Conservation (phyloP, 2,888 invertebrate species). For the Hyles lineata region DNA sequence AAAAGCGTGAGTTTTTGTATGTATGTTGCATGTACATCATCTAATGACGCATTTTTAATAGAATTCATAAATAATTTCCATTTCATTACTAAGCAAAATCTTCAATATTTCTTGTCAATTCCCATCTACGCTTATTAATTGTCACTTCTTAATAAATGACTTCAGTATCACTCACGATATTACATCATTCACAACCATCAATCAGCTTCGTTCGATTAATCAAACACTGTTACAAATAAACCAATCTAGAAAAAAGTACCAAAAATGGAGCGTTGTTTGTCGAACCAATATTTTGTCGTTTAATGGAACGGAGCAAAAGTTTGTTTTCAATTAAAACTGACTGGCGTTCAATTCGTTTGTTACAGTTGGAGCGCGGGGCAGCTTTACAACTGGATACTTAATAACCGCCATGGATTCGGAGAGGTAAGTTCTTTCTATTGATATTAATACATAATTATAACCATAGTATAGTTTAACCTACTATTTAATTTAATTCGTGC, state of each 20-base stretch:
- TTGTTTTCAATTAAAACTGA: conserved; percentile 44
- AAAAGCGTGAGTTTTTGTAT: too few species aligned
- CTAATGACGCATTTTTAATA: too few species aligned
- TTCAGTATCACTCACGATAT: not conserved
- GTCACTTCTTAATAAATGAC: not conserved
- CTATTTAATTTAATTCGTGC: too few species aligned
- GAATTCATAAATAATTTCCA: too few species aligned
- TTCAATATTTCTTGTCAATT: too few species aligned
- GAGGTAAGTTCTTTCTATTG: conserved; percentile 57
- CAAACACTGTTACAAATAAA: not conserved
- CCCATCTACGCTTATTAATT: too few species aligned
- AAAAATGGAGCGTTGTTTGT: not conserved
- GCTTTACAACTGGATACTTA: conserved; percentile 64
- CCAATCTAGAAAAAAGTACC: not conserved
- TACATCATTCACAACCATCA: not conserved
- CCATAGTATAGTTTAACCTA: too few species aligned
- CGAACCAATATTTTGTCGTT: conserved; percentile 8
- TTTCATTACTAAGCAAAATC: too few species aligned
- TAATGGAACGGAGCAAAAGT: conserved; percentile 30
- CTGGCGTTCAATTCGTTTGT: conserved; percentile 43
- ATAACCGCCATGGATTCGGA: conserved; percentile 73
- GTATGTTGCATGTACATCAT: too few species aligned
- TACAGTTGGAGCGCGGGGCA: conserved; percentile 54
- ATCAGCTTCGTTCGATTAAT: not conserved
- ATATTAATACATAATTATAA: too few species aligned